phyloP scores from a whole-genome alignment of 2,113 vertebrate genomes.

The Ailuropoda melanoleuca region DNA sequence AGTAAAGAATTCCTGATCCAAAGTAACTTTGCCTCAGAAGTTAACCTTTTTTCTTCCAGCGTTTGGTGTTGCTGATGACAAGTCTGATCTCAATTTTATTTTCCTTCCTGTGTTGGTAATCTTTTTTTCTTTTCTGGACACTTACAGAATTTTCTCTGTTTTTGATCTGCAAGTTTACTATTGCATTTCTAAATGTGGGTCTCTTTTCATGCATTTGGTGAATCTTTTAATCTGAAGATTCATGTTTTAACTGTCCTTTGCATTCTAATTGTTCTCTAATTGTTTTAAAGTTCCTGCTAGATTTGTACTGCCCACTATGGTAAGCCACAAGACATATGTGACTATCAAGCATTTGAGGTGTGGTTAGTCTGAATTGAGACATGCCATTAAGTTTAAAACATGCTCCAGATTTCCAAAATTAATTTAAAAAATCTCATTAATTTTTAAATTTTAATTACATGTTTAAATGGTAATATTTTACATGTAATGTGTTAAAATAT shows the following conservation, averaged over 20 bases:
- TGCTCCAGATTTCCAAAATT: neutral
- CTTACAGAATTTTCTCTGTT: neutral
- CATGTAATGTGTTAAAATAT: neutral
- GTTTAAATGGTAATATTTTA: neutral
- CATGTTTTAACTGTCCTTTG: neutral
- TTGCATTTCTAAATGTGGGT: neutral
- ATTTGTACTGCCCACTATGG: accelerated
- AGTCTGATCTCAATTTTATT: neutral
- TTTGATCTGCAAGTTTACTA: neutral
- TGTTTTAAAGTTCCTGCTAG: neutral
- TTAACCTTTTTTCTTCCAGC: neutral
- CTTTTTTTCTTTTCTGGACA: neutral
- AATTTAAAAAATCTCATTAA: neutral
- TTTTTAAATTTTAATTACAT: neutral
- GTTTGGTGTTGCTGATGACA: accelerated
- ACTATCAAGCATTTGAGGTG: accelerated
- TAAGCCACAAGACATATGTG: neutral
- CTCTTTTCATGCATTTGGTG: neutral
- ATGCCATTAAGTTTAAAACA: neutral
- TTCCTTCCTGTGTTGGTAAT: neutral
- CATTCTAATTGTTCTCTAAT: neutral
- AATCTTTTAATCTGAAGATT: neutral
- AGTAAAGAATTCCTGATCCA: neutral
- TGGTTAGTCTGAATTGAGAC: neutral
- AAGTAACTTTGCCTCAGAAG: neutral